A percentile compares a stretch with the other conserved stretches of the same genome.
These are phyloP conservation scores for Sclerurus mexicanus DNA, from an alignment of 2,113 vertebrate genomes.

Conservation along the genomic window DNA sequence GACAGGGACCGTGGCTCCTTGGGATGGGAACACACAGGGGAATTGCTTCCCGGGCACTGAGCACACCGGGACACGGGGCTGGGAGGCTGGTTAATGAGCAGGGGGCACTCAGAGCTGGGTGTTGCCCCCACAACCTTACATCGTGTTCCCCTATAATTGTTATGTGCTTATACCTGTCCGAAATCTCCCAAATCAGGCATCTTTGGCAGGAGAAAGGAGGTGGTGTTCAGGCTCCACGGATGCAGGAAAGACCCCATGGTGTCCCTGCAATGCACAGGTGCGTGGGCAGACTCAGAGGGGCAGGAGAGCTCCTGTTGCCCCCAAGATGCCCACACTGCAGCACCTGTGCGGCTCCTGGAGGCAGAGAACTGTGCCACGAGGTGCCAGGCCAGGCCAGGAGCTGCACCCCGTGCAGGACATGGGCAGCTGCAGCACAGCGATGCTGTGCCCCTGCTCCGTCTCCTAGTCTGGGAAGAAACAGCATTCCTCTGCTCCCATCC, in stretches of 20 bases:
- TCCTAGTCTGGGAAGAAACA: background rate
- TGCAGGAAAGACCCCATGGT: background rate
- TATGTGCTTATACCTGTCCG: background rate
- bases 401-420: background rate
- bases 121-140: background rate
- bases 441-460: background rate
- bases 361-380: background rate
- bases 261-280: background rate
- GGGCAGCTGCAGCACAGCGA: background rate
- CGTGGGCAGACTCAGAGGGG: background rate
- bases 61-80: rapidly evolving
- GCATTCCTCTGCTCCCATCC: background rate
- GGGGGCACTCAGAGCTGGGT: rapidly evolving
- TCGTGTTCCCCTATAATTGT: background rate
- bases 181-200: background rate
- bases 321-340: background rate
- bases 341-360: background rate
- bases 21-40: background rate
- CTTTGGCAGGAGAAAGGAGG: background rate
- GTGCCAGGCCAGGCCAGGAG: background rate
- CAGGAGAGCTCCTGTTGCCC: background rate
- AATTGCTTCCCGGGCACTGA: background rate
- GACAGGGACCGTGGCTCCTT: background rate
- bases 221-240: background rate
- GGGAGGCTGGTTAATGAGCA: background rate